A percentile compares a stretch with the other conserved stretches of the same genome.
phyloP scores from a whole-genome alignment of 2,888 invertebrate genomes.

The Nemotelus pantherinus region DNA sequence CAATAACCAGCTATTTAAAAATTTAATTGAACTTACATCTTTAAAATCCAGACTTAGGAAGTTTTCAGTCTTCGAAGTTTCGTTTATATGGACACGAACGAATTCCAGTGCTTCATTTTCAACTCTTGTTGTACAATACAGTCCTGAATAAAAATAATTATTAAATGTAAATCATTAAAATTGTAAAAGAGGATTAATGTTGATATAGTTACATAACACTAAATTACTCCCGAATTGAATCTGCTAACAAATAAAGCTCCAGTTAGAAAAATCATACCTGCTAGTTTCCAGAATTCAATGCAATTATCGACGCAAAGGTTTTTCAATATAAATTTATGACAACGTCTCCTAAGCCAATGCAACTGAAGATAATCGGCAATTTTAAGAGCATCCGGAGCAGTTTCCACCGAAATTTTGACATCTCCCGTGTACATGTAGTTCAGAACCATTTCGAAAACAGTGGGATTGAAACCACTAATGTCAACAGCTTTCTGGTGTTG shows the following conservation, averaged over 20 bases:
- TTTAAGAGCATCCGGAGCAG: neutral
- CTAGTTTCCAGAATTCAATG: neutral
- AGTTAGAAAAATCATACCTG: neutral
- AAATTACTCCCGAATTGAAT: neutral
- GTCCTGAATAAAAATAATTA: too few species aligned
- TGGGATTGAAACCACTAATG: constrained; percentile 12
- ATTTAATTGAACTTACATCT: neutral
- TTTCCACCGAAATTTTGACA: neutral
- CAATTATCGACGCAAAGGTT: neutral
- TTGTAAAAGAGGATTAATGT: too few species aligned
- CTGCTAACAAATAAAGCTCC: neutral
- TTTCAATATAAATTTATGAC: neutral
- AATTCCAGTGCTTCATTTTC: neutral
- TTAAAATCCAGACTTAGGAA: constrained; percentile 3
- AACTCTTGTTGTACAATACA: neutral
- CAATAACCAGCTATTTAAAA: too few species aligned
- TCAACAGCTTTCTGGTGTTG: constrained; percentile 1
- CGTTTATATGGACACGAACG: neutral
- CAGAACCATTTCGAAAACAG: constrained; percentile 1
- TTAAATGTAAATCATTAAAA: too few species aligned
- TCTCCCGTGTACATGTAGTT: constrained; percentile 29
- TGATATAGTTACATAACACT: neutral
- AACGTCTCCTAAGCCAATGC: constrained; percentile 20
- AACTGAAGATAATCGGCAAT: constrained; percentile 28
- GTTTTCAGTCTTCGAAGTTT: constrained; percentile 1